Evolutionary conservation across 2,888 invertebrate genomes (phyloP), one percentile per base, ranked within the genome.

Genomic region (Drosophila algonquin): DNA sequence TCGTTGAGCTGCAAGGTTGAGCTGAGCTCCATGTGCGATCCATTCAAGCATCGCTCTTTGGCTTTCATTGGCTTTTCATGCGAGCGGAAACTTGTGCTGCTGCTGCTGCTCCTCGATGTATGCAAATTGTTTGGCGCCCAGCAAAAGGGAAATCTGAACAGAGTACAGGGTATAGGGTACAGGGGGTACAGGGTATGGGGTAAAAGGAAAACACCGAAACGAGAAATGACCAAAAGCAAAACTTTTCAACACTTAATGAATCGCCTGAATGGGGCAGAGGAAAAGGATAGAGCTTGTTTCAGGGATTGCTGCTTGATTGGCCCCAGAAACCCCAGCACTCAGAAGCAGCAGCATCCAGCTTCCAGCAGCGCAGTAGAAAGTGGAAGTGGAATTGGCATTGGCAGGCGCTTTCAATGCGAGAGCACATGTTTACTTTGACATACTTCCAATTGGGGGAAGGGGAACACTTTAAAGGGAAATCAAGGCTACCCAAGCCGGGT

Each of bases 181-280:
- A 35, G 24, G n/a, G 9, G 10, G 10, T 24, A 24, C n/a, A n/a
- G n/a, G n/a, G n/a, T n/a, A n/a, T n/a, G n/a, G n/a, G n/a, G 14
- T 2, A 40, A 40, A 40, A 44, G 16, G 16, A 27, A 14, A 51
- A 2, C 14, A 27, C 27, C 35, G 24, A 47, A 44, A 71, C 48
- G 80, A 78, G 81, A 72, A 84, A 75, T 89, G 89, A 78, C 85
- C 89, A 80, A 87, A 63, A 85, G 80, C 81, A 78, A 89, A 85
- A 85, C 80, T 85, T 85, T 89, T 76, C 78, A 89, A 80, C 85
- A 85, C 89, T 81, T 89, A 85, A 89, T 85, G 89, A 85, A 85
- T 80, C 76, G 78, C 74, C 55, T 8, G 46, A 35, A 24, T 32
- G 32, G 45, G 10, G 14, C 16, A 14, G 53, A 30, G 48, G 27